A percentile compares a stretch with the other conserved stretches of the same genome.
These are phyloP conservation scores for Mythimna ferrago DNA, from an alignment of 2,888 invertebrate genomes.

Conservation along the genomic window DNA sequence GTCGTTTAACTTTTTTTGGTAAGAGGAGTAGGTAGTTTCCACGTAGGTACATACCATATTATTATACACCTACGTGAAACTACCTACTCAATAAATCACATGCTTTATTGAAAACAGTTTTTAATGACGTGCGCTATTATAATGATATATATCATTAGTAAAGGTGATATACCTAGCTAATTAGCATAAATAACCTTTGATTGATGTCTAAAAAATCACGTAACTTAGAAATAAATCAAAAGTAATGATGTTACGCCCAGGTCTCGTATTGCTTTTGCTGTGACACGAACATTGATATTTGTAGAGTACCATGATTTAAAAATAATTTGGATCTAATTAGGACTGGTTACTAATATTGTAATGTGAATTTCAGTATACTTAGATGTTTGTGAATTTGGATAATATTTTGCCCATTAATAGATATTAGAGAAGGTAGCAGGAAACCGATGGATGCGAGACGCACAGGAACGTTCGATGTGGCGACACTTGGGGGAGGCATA, in stretches of 20 bases:
- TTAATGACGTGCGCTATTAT: neutral
- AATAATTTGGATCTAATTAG: constrained; percentile 2
- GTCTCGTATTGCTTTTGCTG: constrained; percentile 1
- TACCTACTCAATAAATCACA: too few relatives aligned
- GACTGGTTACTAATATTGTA: neutral
- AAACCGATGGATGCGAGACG: too few relatives aligned
- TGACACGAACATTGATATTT: constrained; percentile 10
- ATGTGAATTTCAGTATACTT: neutral
- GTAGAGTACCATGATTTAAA: neutral
- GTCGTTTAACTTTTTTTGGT: neutral
- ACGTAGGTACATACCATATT: neutral
- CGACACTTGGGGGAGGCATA: too few relatives aligned
- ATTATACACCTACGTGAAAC: too few relatives aligned
- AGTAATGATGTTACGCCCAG: constrained; percentile 26
- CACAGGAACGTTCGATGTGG: too few relatives aligned
- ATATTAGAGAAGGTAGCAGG: too few relatives aligned
- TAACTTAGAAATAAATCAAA: constrained; percentile 42
- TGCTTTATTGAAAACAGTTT: neutral
- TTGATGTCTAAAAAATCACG: constrained; percentile 26
- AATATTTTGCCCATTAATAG: too few relatives aligned
- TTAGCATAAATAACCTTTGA: neutral
- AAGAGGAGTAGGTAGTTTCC: neutral
- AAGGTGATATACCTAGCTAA: neutral
- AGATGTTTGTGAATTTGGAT: neutral
- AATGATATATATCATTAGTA: neutral